phyloP scores from a whole-genome alignment of 1,140 invertebrate species.

The Stegodyphus mimosarum region DNA sequence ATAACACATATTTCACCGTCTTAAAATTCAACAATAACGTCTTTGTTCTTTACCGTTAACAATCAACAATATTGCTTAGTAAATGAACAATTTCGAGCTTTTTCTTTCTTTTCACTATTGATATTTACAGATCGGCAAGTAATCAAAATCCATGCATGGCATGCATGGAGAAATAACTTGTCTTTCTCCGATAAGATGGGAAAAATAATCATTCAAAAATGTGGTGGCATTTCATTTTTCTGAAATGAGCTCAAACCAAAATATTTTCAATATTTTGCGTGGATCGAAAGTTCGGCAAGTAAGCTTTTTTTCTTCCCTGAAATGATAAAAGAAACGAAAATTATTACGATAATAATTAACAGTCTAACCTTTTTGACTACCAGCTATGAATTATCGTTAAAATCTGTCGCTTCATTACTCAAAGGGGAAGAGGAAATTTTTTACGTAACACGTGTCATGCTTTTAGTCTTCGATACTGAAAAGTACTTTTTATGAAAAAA shows the following conservation, averaged over 20 bases:
- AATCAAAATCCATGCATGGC: too few species aligned
- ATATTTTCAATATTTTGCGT: not conserved
- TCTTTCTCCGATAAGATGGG: not conserved
- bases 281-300: slow-evolving; percentile 30
- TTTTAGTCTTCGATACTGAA: not conserved
- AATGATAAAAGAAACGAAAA: slow-evolving; percentile 23
- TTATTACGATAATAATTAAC: slow-evolving; percentile 39
- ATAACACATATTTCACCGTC: too few species aligned
- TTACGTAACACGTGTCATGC: too few species aligned
- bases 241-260: too few species aligned
- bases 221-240: too few species aligned
- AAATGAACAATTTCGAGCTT: too few species aligned
- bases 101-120: too few species aligned
- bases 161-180: too few species aligned
- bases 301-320: not conserved
- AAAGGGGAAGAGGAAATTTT: not conserved
- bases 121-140: too few species aligned
- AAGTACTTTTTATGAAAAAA: slow-evolving; percentile 28
- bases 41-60: too few species aligned
- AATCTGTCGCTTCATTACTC: slow-evolving; percentile 51
- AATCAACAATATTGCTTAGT: too few species aligned
- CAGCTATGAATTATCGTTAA: slow-evolving; percentile 51
- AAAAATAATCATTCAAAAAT: not conserved
- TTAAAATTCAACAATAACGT: too few species aligned
- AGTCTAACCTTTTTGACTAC: slow-evolving; percentile 45